Percentiles rank a stretch among this genome's conserved stretches.
These are phyloP conservation scores for Whitmania pigra DNA, from an alignment of 1,140 invertebrate species.

Conservation along the genomic window DNA sequence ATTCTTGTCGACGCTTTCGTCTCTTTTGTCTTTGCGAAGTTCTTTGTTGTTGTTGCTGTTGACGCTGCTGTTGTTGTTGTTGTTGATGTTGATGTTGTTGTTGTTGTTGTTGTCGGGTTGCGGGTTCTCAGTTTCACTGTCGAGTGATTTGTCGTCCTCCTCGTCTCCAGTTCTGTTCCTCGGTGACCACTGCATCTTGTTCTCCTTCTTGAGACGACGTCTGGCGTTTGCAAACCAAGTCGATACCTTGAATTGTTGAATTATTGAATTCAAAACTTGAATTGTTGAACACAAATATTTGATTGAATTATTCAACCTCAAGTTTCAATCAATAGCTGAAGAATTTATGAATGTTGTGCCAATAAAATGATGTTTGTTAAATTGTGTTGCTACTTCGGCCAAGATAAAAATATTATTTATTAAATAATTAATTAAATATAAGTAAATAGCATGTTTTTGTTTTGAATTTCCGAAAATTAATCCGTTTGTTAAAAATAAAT, in stretches of 20 bases:
- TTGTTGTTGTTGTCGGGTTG: constrained; percentile 30
- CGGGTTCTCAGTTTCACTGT: constrained; percentile 6
- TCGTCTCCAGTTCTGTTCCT: constrained; percentile 83
- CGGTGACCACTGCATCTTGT: constrained; percentile 97
- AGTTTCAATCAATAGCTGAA: too few relatives aligned
- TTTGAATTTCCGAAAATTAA: too few relatives aligned
- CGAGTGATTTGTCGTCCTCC: constrained; percentile 50
- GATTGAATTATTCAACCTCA: too few relatives aligned
- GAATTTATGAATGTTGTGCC: too few relatives aligned
- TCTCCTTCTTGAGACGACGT: constrained; percentile 74
- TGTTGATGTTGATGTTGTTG: constrained; percentile 27
- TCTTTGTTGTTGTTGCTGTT: constrained; percentile 26
- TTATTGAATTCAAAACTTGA: too few relatives aligned
- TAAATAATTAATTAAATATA: too few relatives aligned
- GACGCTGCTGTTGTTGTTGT: constrained; percentile 26
- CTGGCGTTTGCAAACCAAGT: constrained; percentile 31
- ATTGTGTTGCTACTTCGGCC: too few relatives aligned
- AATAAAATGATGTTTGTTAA: too few relatives aligned
- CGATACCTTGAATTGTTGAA: constrained; percentile 31
- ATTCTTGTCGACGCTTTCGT: constrained; percentile 30
- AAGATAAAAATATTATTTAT: too few relatives aligned
- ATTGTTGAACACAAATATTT: too few relatives aligned
- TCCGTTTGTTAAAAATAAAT: too few relatives aligned
- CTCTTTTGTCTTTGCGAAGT: constrained; percentile 30
- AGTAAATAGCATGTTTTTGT: too few relatives aligned